These are phyloP conservation scores for Ciconia nigra DNA, from an alignment of 2,797 vertebrate genomes.

Conservation along the genomic window DNA sequence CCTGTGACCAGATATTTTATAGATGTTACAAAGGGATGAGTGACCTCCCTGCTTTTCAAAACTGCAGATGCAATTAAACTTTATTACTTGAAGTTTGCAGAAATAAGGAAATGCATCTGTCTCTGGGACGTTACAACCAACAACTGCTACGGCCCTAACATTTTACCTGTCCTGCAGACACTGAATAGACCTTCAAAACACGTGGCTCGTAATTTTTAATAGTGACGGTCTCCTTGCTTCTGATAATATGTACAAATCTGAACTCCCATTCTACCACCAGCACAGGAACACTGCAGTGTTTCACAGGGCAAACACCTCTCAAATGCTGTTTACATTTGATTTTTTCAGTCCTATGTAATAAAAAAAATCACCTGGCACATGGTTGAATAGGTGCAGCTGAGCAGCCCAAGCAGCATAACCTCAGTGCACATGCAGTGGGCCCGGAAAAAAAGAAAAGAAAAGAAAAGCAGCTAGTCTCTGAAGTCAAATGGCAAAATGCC, in stretches of 20 bases:
- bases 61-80: not conserved
- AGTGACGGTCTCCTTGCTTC: not conserved
- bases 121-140: not conserved
- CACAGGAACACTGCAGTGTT: not conserved
- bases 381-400: not conserved
- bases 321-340: not conserved
- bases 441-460: not conserved
- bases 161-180: not conserved
- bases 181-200: not conserved
- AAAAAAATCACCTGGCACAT: not conserved
- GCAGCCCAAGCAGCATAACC: not conserved
- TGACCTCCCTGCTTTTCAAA: not conserved
- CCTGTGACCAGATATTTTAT: not conserved
- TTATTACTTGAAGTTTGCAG: not conserved
- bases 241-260: rapidly evolving
- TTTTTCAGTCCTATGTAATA: not conserved
- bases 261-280: not conserved
- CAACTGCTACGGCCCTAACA: not conserved
- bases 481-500: not conserved
- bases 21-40: not conserved
- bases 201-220: rapidly evolving
- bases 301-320: not conserved
- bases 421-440: not conserved
- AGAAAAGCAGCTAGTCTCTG: not conserved
- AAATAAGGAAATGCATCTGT: not conserved